phyloP scores from a whole-genome alignment of 1,140 invertebrate species.

The Brevipalpus yothersi region DNA sequence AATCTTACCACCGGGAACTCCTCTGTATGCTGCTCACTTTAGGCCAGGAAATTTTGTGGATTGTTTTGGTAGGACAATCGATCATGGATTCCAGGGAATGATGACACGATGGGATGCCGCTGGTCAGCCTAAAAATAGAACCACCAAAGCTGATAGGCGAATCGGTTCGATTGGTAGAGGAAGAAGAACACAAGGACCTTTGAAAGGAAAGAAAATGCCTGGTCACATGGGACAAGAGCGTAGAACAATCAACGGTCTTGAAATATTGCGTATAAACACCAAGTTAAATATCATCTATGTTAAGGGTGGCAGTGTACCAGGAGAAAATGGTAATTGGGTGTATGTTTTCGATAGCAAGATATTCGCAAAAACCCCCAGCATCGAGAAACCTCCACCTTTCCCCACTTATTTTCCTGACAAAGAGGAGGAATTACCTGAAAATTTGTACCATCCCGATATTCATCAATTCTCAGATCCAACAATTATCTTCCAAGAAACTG shows the following conservation, averaged over 20 bases:
- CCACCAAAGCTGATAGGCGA: slow-evolving; percentile 80
- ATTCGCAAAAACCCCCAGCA: slow-evolving; percentile 6
- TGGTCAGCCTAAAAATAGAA: slow-evolving; percentile 68
- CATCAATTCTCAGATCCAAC: slow-evolving; percentile 40
- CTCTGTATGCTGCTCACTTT: slow-evolving; percentile 67
- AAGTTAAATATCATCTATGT: slow-evolving; percentile 82
- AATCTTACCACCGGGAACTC: slow-evolving; percentile 56
- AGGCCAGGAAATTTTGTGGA: slow-evolving; percentile 72
- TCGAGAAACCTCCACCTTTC: slow-evolving; percentile 36
- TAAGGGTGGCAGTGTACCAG: slow-evolving; percentile 48
- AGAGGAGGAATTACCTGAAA: slow-evolving; percentile 30
- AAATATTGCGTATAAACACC: slow-evolving; percentile 71
- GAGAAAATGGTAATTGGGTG: slow-evolving; percentile 38
- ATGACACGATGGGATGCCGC: slow-evolving; percentile 87
- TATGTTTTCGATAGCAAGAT: slow-evolving; percentile 12
- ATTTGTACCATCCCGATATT: slow-evolving; percentile 40
- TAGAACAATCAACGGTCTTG: slow-evolving; percentile 39
- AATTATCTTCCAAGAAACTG: slow-evolving; percentile 33
- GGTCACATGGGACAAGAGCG: slow-evolving; percentile 74
- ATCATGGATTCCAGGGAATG: slow-evolving; percentile 93
- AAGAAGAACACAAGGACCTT: slow-evolving; percentile 47
- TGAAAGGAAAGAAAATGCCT: slow-evolving; percentile 86
- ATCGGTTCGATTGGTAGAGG: slow-evolving; percentile 69
- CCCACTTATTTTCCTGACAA: slow-evolving; percentile 44
- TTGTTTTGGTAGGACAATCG: slow-evolving; percentile 63